Evolutionary conservation across 92 coral and sea anemone species (phyloP), one percentile per base, ranked within the genome.

Genomic region (Paragorgia papillata): DNA sequence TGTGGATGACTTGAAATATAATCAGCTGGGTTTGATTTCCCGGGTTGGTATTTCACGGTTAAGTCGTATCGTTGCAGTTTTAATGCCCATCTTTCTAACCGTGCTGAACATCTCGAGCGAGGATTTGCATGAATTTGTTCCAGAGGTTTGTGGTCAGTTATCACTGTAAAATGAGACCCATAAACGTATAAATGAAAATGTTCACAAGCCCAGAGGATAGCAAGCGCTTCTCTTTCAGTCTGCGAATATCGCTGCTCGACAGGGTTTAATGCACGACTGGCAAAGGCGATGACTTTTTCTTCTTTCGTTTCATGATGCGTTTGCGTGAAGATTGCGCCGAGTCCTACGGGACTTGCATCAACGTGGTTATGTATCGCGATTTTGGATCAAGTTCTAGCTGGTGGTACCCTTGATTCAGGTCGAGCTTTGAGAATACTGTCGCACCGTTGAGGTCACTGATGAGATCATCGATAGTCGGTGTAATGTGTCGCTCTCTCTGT

Each of bases 401-500:
- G 8, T 51, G 58, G 58, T 51, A 51, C 26, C 58, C 58, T 51
- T 22, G 6, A 17, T 51, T 51, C 20, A 51, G 58, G 26, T 51
- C 58, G 20, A 51, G 58, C 26, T 51, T 51, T 22, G 58, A 51
- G 58, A 51, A 51, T 51, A 51, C 58, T 22, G 58, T 51, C 6
- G 58, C 58, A 51, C 58, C 58, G 17, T 51, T 51, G 9, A 51
- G 58, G 58, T 51, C n/a, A 22, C 26, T 51, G 6, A 51, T 51
- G n/a, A 51, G 58, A 51, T 51, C 58, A 17, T 51, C 58, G 26
- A 51, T 51, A 19, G 58, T 51, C 8, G 58, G 58, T 19, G 58
- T 51, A 22, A 81, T 65, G 50, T 81, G 92, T 22, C 85, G 86
- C 58, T 88, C 89, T n/a, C 76, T 55, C 60, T 88, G 57, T 30